Evolutionary conservation across 2,797 vertebrate genomes (phyloP).

Genomic region (Schizopygopsis pylzovi): DNA sequence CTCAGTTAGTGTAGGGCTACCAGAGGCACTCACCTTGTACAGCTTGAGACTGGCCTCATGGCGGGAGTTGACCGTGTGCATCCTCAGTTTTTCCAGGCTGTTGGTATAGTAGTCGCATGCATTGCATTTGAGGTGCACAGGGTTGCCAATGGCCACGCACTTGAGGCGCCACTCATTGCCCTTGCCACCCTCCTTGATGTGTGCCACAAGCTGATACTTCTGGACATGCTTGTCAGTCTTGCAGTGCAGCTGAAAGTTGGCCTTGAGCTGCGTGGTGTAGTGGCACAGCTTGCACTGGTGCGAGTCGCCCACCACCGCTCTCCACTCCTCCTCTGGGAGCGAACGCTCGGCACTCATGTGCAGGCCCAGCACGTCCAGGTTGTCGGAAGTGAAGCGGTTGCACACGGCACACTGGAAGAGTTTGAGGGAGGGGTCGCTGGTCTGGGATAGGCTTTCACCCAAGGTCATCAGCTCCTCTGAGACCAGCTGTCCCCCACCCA

Average conservation of each 20-base stretch:
- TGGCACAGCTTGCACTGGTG: constrained; percentile 98
- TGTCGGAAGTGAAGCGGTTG: constrained; percentile 98
- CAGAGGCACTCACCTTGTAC: constrained; percentile 89
- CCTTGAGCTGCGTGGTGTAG: constrained; percentile 98
- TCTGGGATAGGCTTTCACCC: constrained; percentile 96
- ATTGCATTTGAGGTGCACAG: constrained; percentile 97
- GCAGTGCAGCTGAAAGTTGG: constrained; percentile 99
- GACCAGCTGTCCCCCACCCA: constrained; percentile 94
- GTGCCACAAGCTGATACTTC: constrained; percentile 98
- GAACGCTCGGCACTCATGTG: constrained; percentile 96
- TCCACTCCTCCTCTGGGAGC: constrained; percentile 97
- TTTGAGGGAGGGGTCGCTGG: constrained; percentile 96
- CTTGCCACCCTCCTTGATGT: constrained; percentile 99
- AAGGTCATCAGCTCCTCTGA: constrained; percentile 98
- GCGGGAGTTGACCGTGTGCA: constrained; percentile 95
- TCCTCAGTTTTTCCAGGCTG: constrained; percentile 96
- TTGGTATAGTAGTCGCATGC: constrained; percentile 99
- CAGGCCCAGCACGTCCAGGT: constrained; percentile 95
- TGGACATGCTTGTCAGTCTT: constrained; percentile 99
- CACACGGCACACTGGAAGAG: constrained; percentile 99
- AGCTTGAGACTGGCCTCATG: constrained; percentile 98
- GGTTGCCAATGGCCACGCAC: constrained; percentile 98
- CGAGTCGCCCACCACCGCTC: constrained; percentile 93
- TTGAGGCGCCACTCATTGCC: constrained; percentile 98
- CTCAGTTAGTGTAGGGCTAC: background rate